Base-by-base conservation (phyloP, 2,888 invertebrate species). In the Meandrusa payeni region DNA sequence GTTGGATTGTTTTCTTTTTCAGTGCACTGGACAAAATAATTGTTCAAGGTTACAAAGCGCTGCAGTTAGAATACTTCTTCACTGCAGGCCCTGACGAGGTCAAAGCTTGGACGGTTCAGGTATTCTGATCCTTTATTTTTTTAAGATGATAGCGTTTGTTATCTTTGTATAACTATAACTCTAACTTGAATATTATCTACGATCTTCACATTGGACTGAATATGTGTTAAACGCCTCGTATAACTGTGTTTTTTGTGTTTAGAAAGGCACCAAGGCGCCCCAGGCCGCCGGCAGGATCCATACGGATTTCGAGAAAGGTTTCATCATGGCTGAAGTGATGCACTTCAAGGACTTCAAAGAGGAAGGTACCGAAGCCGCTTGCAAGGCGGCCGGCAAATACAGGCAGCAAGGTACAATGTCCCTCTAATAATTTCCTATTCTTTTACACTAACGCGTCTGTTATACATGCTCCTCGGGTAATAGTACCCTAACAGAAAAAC, bases 321-420 rank as follows among this genome's bases (percentile, higher is more conserved):
- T 99, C 89, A 99, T 99, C 54, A 99, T 99, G 99, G 99, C 99
- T 7, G 99, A 99, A 83, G 97, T 99, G 17, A 99, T 99, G 99
- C 97, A 98, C 75, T 99, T 90, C 72, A 94, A 93, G 51, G 99
- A 99, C 76, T 98, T 99, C 76, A 97, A 97, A 76, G 97, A 97
- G 69, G 95, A 97, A 79, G 99, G 98, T 33, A 92, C 95, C 4
- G 99, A 99, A 80, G 89, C 93, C 0, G 97, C 95, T 10, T 95
- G 94, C 45, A 98, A 98, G 88, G 92, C 95, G 5, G 98, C 97
- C 31, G 99, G 99, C 33, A 99, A 99, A 88, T 99, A 99, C 79
- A 91, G 99, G 29, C 99, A 99, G 76, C 99, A 99, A 89, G 99
- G 99, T 87, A 23, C 1, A n/a, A n/a, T n/a, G n/a, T n/a, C n/a